These are phyloP conservation scores for Iphiclides podalirius DNA, from an alignment of 2,888 invertebrate genomes.

Conservation along the genomic window DNA sequence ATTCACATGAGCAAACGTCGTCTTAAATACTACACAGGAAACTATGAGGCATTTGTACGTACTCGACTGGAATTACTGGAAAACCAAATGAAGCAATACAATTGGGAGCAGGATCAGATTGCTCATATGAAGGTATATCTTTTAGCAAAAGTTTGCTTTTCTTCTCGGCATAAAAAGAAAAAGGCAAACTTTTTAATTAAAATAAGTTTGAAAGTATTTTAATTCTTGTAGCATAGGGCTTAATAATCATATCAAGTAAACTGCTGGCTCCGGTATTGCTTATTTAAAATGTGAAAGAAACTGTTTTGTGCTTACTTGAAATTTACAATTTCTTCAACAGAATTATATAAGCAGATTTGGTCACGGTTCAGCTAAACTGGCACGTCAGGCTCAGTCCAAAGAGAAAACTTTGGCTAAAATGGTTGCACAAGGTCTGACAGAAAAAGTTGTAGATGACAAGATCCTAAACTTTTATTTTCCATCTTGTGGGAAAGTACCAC, in stretches of 20 bases:
- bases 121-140: constrained; percentile 95
- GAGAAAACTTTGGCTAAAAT: constrained; percentile 99
- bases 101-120: constrained; percentile 99
- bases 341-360: constrained; percentile 99
- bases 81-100: constrained; percentile 99
- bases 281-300: too few species aligned
- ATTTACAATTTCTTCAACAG: too few species aligned
- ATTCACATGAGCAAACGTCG: constrained; percentile 96
- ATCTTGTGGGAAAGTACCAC: constrained; percentile 96
- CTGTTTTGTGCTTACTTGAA: too few species aligned
- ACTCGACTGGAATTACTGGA: constrained; percentile 96
- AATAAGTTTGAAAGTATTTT: too few species aligned
- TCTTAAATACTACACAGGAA: constrained; percentile 96
- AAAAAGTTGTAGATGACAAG: constrained; percentile 95
- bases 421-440: constrained; percentile 98
- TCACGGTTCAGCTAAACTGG: constrained; percentile 99
- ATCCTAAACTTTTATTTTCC: constrained; percentile 97
- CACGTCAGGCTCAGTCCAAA: constrained; percentile 99
- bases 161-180: too few species aligned
- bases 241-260: too few species aligned
- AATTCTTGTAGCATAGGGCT: too few species aligned
- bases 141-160: too few species aligned
- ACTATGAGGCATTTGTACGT: constrained; percentile 97
- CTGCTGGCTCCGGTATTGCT: too few species aligned
- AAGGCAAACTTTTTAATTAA: too few species aligned